Base-by-base conservation (phyloP, 2,888 invertebrate species). In the Syritta pipiens region DNA sequence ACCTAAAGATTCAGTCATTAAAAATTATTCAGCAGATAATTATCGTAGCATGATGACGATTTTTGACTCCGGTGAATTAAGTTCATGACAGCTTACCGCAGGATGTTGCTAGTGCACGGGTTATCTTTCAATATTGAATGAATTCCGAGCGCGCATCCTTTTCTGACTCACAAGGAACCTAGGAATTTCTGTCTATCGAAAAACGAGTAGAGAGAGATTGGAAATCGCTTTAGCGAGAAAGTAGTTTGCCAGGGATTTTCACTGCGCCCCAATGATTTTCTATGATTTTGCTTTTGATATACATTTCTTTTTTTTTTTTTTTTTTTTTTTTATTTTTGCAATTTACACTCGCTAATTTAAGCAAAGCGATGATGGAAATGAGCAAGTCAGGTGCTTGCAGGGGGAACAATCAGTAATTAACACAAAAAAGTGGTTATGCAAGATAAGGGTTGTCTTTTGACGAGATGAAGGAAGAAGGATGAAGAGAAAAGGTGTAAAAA, bases 1-100 rank as follows among this genome's bases (percentile, higher is more conserved):
- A 62, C 62, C 55, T 62, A 46, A 62, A 62, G 53, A 68, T 68
- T 69, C 57, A 69, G 81, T 81, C 75, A 63, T 81, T 81, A 81
- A 81, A 81, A 75, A 75, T 81, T 81, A 81, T 81, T 81, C 81
- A 75, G 75, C 67, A 69, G 75, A 81, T 75, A 81, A 75, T 75
- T 81, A 75, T 81, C 63, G 81, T 81, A 63, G 68, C 81, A 53
- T 81, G 81, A 81, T 68, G 81, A 75, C 40, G 75, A 81, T 81
- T 68, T 75, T 75, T 81, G 65, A 74, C 72, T 79, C 19, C 44
- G 37, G 62, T 74, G 62, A 79, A 79, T 79, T 74, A 74, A 79
- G 74, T 74, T 74, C 74, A 79, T 28, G 49, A 62, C 44, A 68
- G 63, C 53, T 48, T 51, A 71, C 69, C 76, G 46, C 42, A 72